phyloP scores from a whole-genome alignment of 2,113 vertebrate species.

The Calyptomena viridis region DNA sequence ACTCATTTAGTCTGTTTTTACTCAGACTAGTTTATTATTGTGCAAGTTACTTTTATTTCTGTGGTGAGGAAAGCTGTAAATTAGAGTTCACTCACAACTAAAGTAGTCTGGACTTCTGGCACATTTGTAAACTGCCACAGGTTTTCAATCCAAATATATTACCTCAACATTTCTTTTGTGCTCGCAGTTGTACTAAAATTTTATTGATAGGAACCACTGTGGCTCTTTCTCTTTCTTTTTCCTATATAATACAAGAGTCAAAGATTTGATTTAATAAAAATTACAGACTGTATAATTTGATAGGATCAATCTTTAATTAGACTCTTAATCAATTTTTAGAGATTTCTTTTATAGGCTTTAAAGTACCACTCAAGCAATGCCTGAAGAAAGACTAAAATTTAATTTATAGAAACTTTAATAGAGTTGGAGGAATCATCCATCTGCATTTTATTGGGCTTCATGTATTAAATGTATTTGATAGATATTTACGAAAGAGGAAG shows the following conservation, averaged over 20 bases:
- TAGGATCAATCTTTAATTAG: neutral
- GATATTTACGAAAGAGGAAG: neutral
- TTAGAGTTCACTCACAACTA: neutral
- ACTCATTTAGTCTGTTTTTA: neutral
- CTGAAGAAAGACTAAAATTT: neutral
- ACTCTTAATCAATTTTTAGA: neutral
- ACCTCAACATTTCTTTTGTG: neutral
- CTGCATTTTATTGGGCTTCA: neutral
- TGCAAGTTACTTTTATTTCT: neutral
- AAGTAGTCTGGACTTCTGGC: neutral
- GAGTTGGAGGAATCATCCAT: neutral
- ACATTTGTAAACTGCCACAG: neutral
- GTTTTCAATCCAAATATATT: neutral
- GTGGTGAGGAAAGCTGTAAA: neutral
- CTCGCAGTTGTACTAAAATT: fast-evolving
- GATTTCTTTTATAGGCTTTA: neutral
- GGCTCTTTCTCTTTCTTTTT: neutral
- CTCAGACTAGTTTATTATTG: neutral
- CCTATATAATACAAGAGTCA: neutral
- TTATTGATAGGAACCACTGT: neutral
- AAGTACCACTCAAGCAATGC: neutral
- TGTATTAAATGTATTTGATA: neutral
- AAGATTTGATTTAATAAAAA: neutral
- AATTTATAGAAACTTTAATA: neutral
- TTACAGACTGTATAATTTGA: neutral